These are phyloP conservation scores for Antheraea pernyi DNA, from an alignment of 1,140 invertebrate species.

Conservation along the genomic window DNA sequence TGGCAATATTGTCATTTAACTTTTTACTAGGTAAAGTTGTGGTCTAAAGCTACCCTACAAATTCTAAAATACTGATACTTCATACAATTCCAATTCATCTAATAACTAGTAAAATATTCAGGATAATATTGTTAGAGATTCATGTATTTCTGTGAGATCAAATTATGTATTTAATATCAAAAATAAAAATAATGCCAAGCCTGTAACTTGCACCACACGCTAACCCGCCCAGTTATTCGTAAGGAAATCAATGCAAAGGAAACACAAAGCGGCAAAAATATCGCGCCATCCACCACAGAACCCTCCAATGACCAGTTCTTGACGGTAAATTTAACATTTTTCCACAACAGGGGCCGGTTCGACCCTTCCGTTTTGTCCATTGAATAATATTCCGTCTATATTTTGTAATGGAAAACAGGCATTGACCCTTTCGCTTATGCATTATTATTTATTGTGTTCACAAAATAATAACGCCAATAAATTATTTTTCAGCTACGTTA, in stretches of 20 bases:
- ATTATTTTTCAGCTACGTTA: constrained; percentile 58
- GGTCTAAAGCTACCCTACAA: no score
- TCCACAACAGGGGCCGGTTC: constrained; percentile 42
- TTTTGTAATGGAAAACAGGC: constrained; percentile 52
- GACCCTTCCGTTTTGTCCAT: constrained; percentile 52
- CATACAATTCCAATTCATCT: no score
- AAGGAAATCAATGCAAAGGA: constrained; percentile 61
- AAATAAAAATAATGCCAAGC: no score
- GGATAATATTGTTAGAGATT: no score
- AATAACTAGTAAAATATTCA: no score
- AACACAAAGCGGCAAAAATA: constrained; percentile 62
- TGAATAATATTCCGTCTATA: constrained; percentile 42
- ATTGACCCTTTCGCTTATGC: constrained; percentile 48
- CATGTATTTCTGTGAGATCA: no score
- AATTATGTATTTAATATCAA: no score
- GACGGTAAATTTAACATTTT: constrained; percentile 65
- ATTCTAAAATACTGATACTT: no score
- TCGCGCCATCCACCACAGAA: constrained; percentile 57
- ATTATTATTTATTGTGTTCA: constrained; percentile 53
- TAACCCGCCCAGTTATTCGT: constrained; percentile 33
- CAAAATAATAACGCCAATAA: constrained; percentile 57
- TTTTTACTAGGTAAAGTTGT: no score
- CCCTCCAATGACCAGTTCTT: constrained; percentile 48
- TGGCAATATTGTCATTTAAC: no score
- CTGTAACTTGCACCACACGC: not conserved